Evolutionary conservation across 1,140 invertebrate species (phyloP), one percentile per base, ranked within the genome.

Genomic region (Potamilus streckersoni): DNA sequence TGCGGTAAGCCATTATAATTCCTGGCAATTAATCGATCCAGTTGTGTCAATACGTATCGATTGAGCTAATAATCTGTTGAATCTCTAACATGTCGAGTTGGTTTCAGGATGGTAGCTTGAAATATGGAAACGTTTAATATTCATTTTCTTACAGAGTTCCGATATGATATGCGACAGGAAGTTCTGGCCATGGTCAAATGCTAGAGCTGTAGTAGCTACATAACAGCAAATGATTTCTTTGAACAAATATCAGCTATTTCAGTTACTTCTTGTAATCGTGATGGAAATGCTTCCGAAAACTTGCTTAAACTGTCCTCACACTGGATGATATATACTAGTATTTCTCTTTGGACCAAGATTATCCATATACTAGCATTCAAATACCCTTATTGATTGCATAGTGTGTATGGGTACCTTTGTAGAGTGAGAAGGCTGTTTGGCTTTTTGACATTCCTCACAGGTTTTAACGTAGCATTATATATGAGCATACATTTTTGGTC

Each of bases 361-460:
- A 2, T 73, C 16, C 49, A 83, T 80, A 55, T 82, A 80, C 58
- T 73, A 64, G 27, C 74, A 61, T 19, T 57, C 58, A 66, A 81
- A 79, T 16, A 73, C 59, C 16, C 71, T 73, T 31, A 23, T 78
- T 38, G 77, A 68, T n/a, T 78, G 79, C 59, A 83, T 68, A 23
- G 72, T 71, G 23, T 66, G 71, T 0, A 83, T 20, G n/a, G 82
- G 79, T n/a, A 71, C 62, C 8, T 62, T 69, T 66, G 55, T 67
- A 19, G 60, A n/a, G 16, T 75, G 55, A 64, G 69, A 58, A 6
- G 20, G 11, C 17, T 71, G 17, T 76, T 84, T 84, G 16, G 62
- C 16, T 59, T 64, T 76, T 82, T 31, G 80, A 79, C 81, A 81
- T 23, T 49, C 38, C 19, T 79, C 79, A 78, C 83, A 84, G 16